A percentile compares a stretch with the other conserved stretches of the same genome.
These are phyloP conservation scores for Gadus chalcogrammus DNA, from an alignment of 2,113 vertebrate species.

Conservation along the genomic window DNA sequence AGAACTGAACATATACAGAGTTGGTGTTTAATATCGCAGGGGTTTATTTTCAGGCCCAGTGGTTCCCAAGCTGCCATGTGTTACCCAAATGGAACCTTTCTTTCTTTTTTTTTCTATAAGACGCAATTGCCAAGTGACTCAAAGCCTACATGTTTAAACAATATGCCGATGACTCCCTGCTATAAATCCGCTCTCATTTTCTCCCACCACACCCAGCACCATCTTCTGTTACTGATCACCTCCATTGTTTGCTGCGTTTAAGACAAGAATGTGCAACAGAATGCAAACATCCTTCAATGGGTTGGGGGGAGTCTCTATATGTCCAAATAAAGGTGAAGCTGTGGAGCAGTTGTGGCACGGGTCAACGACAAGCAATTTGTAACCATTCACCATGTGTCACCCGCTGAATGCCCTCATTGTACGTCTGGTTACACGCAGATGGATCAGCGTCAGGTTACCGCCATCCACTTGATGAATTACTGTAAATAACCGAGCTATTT, in stretches of 20 bases:
- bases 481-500: neutral
- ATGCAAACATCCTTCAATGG: constrained; percentile 48
- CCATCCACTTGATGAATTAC: constrained; percentile 31
- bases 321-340: constrained; percentile 24
- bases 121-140: constrained; percentile 27
- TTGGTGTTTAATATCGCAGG: too few relatives aligned
- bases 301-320: neutral
- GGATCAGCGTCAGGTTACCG: constrained; percentile 33
- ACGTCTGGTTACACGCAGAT: constrained; percentile 14
- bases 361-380: constrained; percentile 42
- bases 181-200: constrained; percentile 33
- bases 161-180: constrained; percentile 33
- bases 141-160: constrained; percentile 54
- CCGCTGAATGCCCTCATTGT: constrained; percentile 37
- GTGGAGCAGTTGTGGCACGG: constrained; percentile 11
- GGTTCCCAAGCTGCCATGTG: neutral
- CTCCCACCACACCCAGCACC: constrained; percentile 36
- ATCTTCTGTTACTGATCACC: neutral
- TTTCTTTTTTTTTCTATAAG: constrained; percentile 21
- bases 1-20: too few relatives aligned
- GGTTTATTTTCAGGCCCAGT: neutral
- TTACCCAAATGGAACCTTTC: neutral
- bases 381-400: constrained; percentile 17
- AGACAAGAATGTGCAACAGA: constrained; percentile 46
- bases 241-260: constrained; percentile 7